Conservation (phyloP, 2,888 invertebrate genomes). For the Lochmaea crataegi region DNA sequence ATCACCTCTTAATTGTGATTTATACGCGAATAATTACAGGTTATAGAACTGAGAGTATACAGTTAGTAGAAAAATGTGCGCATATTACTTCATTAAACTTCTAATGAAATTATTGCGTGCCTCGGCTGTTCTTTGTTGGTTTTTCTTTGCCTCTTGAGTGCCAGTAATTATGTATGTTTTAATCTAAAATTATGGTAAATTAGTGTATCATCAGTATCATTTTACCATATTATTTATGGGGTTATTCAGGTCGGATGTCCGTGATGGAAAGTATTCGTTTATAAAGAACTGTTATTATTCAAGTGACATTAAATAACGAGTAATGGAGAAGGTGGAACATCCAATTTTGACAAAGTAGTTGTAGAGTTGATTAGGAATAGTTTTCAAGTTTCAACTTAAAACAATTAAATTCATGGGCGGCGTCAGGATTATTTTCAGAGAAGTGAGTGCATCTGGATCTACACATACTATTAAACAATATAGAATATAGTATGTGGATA, state of each 20-base stretch:
- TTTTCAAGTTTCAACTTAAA: too few species aligned
- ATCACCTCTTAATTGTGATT: slow-evolving; percentile 43
- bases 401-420: too few species aligned
- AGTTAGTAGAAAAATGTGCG: slow-evolving; percentile 34
- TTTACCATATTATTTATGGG: slow-evolving; percentile 24
- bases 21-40: slow-evolving; percentile 41
- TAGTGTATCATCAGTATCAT: slow-evolving; percentile 30
- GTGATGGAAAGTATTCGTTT: not conserved
- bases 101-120: slow-evolving; percentile 44
- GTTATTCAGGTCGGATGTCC: slow-evolving; percentile 2
- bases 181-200: slow-evolving; percentile 30
- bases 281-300: not conserved
- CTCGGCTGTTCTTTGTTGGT: slow-evolving; percentile 20
- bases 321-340: not conserved
- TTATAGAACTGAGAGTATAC: slow-evolving; percentile 29
- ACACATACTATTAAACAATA: too few species aligned
- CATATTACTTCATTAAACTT: slow-evolving; percentile 39
- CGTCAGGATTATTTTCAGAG: too few species aligned
- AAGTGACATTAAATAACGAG: slow-evolving; percentile 6
- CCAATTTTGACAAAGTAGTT: not conserved
- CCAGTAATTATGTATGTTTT: slow-evolving; percentile 24
- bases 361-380: too few species aligned
- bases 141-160: slow-evolving; percentile 27
- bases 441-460: too few species aligned
- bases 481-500: too few species aligned